Conservation (phyloP, 2,797 vertebrate species). For the Cirrhinus molitorella region DNA sequence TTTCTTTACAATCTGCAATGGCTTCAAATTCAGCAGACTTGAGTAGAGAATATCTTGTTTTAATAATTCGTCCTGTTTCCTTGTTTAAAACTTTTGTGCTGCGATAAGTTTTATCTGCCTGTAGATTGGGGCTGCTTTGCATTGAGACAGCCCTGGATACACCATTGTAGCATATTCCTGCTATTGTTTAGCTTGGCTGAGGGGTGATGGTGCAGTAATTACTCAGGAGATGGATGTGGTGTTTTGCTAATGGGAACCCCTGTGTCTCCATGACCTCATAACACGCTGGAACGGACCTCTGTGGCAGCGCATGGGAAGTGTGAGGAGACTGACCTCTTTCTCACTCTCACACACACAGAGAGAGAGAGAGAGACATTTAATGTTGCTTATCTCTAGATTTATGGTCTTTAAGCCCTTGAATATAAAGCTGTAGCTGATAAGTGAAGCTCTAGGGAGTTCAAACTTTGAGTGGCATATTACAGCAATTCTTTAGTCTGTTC, state of each 20-base stretch:
- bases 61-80: slow-evolving; percentile 55
- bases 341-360: background rate
- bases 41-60: slow-evolving; percentile 53
- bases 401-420: slow-evolving; percentile 16
- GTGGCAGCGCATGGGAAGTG: slow-evolving; percentile 7
- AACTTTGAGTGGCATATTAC: background rate
- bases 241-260: slow-evolving; percentile 57
- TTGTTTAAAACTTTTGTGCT: slow-evolving; percentile 39
- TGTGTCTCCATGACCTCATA: slow-evolving; percentile 55
- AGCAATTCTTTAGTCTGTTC: background rate
- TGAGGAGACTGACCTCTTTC: slow-evolving; percentile 15
- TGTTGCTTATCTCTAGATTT: slow-evolving; percentile 27
- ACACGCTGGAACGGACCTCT: slow-evolving; percentile 23
- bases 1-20: background rate
- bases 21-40: slow-evolving; percentile 28
- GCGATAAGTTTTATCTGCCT: slow-evolving; percentile 63
- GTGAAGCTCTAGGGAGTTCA: background rate
- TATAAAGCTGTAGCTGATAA: slow-evolving; percentile 24
- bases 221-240: slow-evolving; percentile 57
- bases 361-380: background rate
- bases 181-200: slow-evolving; percentile 64
- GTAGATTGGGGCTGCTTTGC: slow-evolving; percentile 38
- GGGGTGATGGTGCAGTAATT: slow-evolving; percentile 49
- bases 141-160: slow-evolving; percentile 51
- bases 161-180: slow-evolving; percentile 67